A percentile compares a stretch with the other conserved stretches of the same genome.
phyloP scores from a whole-genome alignment of 1,140 invertebrate genomes.

The Zaprionus ghesquierei region DNA sequence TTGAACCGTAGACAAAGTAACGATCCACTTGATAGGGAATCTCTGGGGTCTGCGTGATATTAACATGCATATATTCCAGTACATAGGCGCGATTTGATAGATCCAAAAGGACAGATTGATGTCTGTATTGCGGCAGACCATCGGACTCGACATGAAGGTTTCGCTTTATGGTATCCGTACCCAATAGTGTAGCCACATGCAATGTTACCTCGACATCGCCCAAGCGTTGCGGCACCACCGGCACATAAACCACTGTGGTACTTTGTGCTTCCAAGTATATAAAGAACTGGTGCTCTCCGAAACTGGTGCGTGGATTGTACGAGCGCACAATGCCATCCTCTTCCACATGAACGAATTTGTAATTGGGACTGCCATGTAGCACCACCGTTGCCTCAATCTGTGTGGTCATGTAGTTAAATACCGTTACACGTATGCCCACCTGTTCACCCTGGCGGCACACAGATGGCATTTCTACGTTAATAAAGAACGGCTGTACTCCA shows the following conservation, averaged over 20 bases:
- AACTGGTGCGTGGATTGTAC: conserved; percentile 93
- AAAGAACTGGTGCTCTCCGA: conserved; percentile 96
- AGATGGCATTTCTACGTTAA: conserved; percentile 96
- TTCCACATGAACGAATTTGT: conserved; percentile 97
- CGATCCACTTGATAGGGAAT: conserved; percentile 94
- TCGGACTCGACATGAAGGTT: conserved; percentile 93
- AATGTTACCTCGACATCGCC: conserved; percentile 92
- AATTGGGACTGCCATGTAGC: conserved; percentile 92
- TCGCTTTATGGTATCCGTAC: conserved; percentile 89
- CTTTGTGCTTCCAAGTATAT: conserved; percentile 93
- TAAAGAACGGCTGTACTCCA: conserved; percentile 95
- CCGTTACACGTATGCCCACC: conserved; percentile 94
- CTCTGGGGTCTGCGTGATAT: conserved; percentile 94
- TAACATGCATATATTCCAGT: conserved; percentile 97
- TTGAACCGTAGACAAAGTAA: conserved; percentile 97
- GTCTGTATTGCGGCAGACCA: conserved; percentile 94
- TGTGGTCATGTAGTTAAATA: conserved; percentile 96
- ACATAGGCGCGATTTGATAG: conserved; percentile 95
- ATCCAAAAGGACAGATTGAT: conserved; percentile 95
- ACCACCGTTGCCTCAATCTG: conserved; percentile 94
- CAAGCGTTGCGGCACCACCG: conserved; percentile 92
- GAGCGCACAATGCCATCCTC: conserved; percentile 92
- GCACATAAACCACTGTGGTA: conserved; percentile 92
- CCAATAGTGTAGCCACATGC: conserved; percentile 92
- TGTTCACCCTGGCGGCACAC: conserved; percentile 95